A percentile compares a stretch with the other conserved stretches of the same genome.
phyloP scores from a whole-genome alignment of 1,140 invertebrate genomes.

The Cecropterus lyciades region DNA sequence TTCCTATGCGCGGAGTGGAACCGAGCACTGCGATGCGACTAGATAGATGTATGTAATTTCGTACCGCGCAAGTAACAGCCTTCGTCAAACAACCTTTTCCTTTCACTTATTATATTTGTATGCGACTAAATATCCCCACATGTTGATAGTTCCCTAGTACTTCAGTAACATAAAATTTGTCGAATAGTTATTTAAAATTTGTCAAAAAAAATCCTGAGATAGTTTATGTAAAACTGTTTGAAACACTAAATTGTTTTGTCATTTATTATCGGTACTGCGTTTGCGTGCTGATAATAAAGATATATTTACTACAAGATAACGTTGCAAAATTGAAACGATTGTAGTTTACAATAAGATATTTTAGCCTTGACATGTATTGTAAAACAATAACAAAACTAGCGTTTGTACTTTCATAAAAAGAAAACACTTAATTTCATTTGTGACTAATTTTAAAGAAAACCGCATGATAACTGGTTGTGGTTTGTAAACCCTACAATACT shows the following conservation, averaged over 20 bases:
- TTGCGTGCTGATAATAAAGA: background rate
- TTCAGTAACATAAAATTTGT: too few species aligned
- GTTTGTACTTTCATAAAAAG: conserved; percentile 26
- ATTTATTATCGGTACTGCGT: too few species aligned
- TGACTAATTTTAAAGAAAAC: conserved; percentile 23
- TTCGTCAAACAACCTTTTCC: conserved; percentile 22
- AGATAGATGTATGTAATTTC: too few species aligned
- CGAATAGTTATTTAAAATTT: background rate
- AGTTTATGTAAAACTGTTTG: background rate
- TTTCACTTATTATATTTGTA: conserved; percentile 21
- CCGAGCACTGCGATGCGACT: conserved; percentile 1
- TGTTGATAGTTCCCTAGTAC: background rate
- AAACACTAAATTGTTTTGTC: too few species aligned
- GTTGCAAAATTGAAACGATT: conserved; percentile 15
- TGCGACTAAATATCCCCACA: conserved; percentile 1
- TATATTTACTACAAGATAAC: background rate
- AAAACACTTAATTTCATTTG: conserved; percentile 7
- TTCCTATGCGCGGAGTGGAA: background rate
- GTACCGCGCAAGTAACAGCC: conserved; percentile 12
- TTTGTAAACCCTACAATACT: conserved; percentile 14
- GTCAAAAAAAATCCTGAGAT: too few species aligned
- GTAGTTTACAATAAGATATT: background rate
- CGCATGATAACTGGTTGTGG: conserved; percentile 25
- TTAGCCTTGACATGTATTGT: conserved; percentile 15
- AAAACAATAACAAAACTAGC: conserved; percentile 16